phyloP scores from a whole-genome alignment of 2,797 vertebrate species.

The Fundulus diaphanus region DNA sequence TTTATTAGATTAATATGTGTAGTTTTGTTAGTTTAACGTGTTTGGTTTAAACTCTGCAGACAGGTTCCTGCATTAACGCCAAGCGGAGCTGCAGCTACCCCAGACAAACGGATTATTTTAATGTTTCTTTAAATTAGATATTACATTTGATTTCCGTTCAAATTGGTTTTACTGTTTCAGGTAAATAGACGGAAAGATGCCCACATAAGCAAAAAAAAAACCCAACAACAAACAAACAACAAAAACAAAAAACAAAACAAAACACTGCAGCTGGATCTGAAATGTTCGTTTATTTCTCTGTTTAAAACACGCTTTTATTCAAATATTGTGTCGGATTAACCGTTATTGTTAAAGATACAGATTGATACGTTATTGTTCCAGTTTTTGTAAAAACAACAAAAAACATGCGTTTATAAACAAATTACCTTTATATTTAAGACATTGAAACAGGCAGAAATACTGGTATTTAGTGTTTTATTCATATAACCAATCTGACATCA shows the following conservation, averaged over 20 bases:
- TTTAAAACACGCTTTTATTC: not conserved
- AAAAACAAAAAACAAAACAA: not conserved
- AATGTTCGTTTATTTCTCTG: not conserved
- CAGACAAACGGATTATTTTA: not conserved
- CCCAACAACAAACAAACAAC: too few species aligned
- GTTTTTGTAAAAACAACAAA: not conserved
- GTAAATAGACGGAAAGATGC: conserved; percentile 10
- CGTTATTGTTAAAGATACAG: not conserved
- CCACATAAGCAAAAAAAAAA: not conserved
- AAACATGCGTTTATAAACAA: not conserved
- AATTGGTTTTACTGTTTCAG: conserved; percentile 10
- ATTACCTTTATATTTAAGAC: not conserved
- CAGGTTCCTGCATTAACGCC: not conserved
- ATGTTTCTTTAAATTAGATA: not conserved
- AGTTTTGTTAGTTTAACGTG: not conserved
- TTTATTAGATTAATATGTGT: not conserved
- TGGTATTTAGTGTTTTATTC: too few species aligned
- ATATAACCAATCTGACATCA: too few species aligned
- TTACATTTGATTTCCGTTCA: conserved; percentile 19
- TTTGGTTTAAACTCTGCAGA: not conserved
- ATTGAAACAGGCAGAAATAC: not conserved
- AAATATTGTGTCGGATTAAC: not conserved
- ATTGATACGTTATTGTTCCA: not conserved
- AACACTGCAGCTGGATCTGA: not conserved
- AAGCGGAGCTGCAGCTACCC: not conserved